Percentiles rank a stretch among this genome's conserved stretches.
These are phyloP conservation scores for Mus pahari DNA, from an alignment of 2,113 vertebrate genomes.

Conservation along the genomic window DNA sequence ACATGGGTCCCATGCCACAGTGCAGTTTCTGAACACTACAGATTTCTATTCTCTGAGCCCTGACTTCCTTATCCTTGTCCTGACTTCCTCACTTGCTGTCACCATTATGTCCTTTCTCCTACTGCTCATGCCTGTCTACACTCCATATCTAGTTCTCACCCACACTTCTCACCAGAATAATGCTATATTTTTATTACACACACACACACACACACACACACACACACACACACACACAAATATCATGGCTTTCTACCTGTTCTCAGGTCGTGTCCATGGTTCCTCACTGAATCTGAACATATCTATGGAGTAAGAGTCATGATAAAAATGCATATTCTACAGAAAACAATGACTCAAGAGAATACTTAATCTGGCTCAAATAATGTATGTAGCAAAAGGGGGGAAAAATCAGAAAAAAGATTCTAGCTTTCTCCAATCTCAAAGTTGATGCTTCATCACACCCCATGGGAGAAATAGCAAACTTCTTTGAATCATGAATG, in stretches of 20 bases:
- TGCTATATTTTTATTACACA: neutral
- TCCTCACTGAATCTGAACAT: neutral
- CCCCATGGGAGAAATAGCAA: neutral
- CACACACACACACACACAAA: neutral
- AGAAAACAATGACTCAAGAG: neutral
- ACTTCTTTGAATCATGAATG: neutral
- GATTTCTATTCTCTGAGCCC: neutral
- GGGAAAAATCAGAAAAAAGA: neutral
- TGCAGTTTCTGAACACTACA: fast-evolving
- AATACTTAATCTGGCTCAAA: neutral
- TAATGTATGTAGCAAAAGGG: neutral
- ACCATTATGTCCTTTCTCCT: neutral
- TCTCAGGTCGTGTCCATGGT: neutral
- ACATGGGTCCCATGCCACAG: fast-evolving
- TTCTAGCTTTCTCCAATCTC: neutral
- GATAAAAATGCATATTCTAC: neutral
- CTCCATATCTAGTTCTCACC: neutral
- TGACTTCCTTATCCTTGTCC: neutral
- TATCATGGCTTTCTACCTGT: neutral
- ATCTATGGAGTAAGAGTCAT: neutral
- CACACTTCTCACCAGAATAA: neutral
- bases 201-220: neutral
- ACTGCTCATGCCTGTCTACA: neutral
- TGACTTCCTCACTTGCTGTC: neutral
- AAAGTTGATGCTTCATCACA: neutral